Conservation (phyloP, 2,888 invertebrate genomes). For the Alloplasta piceator region DNA sequence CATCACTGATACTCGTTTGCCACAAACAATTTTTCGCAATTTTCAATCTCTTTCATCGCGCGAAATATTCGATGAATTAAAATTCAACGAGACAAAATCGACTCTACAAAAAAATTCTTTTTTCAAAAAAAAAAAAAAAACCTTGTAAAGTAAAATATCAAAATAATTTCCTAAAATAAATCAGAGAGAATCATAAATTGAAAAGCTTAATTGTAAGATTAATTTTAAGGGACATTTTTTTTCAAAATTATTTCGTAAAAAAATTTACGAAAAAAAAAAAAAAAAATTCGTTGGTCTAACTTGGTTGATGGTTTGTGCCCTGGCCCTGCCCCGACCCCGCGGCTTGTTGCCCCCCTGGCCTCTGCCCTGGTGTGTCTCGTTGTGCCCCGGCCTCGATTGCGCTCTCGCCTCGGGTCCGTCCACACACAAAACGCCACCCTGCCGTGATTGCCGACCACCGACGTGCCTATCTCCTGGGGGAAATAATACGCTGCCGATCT, state of each 20-base stretch:
- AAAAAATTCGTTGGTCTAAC: slow-evolving; percentile 78
- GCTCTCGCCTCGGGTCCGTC: slow-evolving; percentile 74
- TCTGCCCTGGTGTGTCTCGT: slow-evolving; percentile 69
- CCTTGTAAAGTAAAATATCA: not conserved
- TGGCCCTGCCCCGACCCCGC: slow-evolving; percentile 83
- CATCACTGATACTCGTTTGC: too few species aligned
- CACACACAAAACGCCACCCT: slow-evolving; percentile 74
- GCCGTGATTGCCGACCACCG: slow-evolving; percentile 59
- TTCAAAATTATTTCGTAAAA: slow-evolving; percentile 35
- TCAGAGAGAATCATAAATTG: slow-evolving; percentile 27
- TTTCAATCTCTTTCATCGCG: slow-evolving; percentile 42
- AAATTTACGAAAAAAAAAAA: slow-evolving; percentile 45
- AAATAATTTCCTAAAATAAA: slow-evolving; percentile 1
- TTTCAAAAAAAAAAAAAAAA: not conserved
- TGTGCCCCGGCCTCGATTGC: slow-evolving; percentile 71
- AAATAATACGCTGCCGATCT: slow-evolving; percentile 37
- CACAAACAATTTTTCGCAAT: slow-evolving; percentile 8
- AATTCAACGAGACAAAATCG: not conserved
- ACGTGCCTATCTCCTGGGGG: slow-evolving; percentile 36
- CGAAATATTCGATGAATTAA: not conserved
- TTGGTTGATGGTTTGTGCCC: slow-evolving; percentile 84
- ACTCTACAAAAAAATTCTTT: not conserved
- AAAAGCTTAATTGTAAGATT: too few species aligned
- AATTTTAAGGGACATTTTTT: too few species aligned
- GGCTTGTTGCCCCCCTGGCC: slow-evolving; percentile 78